A percentile compares a stretch with the other conserved stretches of the same genome.
Conservation (phyloP, 2,797 vertebrate genomes). For the Eulemur rubriventer region DNA sequence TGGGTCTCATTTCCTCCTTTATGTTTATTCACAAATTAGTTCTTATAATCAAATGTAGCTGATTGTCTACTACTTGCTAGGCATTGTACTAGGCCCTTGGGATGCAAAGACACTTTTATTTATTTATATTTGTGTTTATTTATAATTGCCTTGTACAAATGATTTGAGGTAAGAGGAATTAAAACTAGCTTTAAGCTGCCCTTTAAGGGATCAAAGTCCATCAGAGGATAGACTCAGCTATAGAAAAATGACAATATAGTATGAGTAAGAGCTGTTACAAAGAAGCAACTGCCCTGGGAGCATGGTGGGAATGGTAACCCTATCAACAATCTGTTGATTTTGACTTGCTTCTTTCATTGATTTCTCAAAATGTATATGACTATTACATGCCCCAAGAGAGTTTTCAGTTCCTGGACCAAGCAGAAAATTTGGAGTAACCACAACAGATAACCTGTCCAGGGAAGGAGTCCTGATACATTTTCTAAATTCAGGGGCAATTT, state of each 20-base stretch:
- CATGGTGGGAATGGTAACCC: neutral
- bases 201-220: neutral
- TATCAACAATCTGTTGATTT: constrained; percentile 19
- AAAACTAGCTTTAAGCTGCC: neutral
- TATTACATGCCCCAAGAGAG: neutral
- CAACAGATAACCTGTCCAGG: neutral
- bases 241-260: neutral
- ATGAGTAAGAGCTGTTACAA: neutral
- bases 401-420: neutral
- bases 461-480: neutral
- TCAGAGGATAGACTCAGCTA: neutral
- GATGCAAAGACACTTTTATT: neutral
- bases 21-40: neutral
- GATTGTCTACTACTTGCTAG: neutral
- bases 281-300: neutral
- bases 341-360: constrained; percentile 23
- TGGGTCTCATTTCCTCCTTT: neutral
- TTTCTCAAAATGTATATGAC: constrained; percentile 8
- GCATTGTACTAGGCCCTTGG: neutral
- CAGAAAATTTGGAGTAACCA: neutral
- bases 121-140: neutral
- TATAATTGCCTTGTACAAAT: neutral
- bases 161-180: neutral
- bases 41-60: neutral
- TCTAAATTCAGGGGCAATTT: neutral